These are phyloP conservation scores for Bugulina stolonifera DNA, from an alignment of 2,888 invertebrate species.

Conservation along the genomic window DNA sequence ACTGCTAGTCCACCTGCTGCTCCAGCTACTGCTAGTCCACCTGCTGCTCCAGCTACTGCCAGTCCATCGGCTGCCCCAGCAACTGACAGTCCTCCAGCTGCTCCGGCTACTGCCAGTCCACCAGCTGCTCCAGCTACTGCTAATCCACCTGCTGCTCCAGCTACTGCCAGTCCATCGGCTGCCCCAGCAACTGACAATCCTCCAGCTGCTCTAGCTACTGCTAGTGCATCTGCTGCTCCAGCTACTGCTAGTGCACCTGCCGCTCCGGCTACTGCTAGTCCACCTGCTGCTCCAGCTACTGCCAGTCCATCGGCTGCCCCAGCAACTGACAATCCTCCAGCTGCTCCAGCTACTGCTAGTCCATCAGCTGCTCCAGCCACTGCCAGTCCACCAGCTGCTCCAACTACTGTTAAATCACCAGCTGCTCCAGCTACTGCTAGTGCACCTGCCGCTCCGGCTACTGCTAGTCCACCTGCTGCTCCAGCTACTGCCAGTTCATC, in stretches of 20 bases:
- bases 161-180: neutral
- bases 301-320: neutral
- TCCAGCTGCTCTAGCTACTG: neutral
- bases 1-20: neutral
- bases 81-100: neutral
- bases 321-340: neutral
- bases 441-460: neutral
- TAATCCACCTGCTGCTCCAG: neutral
- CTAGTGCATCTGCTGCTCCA: neutral
- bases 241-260: neutral
- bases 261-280: neutral
- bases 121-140: neutral
- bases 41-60: neutral
- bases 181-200: neutral
- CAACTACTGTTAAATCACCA: neutral
- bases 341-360: neutral
- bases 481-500: slow-evolving; percentile 2
- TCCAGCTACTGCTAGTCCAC: neutral
- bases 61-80: neutral
- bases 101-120: neutral
- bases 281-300: neutral
- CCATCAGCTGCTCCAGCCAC: neutral
- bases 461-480: neutral
- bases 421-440: neutral
- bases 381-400: neutral